Base-by-base conservation (phyloP, 2,113 vertebrate genomes). In the Mionectes macconnelli region DNA sequence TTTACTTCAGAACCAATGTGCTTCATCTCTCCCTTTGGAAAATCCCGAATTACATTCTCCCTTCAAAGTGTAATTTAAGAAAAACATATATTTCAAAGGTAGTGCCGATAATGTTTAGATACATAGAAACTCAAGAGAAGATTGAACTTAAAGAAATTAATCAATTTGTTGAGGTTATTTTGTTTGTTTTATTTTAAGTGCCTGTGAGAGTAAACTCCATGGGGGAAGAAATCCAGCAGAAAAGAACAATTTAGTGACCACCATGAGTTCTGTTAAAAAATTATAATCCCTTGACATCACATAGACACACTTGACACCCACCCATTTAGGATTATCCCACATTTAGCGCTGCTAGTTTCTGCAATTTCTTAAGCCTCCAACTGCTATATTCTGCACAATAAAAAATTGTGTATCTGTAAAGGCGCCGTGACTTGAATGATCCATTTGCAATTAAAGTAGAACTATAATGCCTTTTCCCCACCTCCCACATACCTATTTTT, bases 401-500 rank as follows among this genome's bases (percentile, higher is more conserved):
- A 8, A 60, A 79, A 91, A 53, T 12, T 21, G 21, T 62, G 1
- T 67, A 42, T 91, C 70, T 82, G 14, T 82, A 93, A 80, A 87
- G 25, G 62, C 57, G 15, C 37, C 2, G 9, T 79, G 66, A 84
- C 53, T 87, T 78, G 70, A 93, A 49, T 40, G 67, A 94, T 91
- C 84, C 50, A 47, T 85, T 87, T 5, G n/a, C 83, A 89, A 82
- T 87, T 94, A 42, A 90, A 93, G 67, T 79, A 66, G 76, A 89
- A 87, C 67, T 85, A 59, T 73, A 94, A 85, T 83, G 66, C 63
- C 59, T 87, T 91, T 96, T 59, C 57, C 24, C 70, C 70, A 85
- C 50, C 72, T 91, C 91, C 82, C 72, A 96, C 87, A 47, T 40
- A 35, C 47, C 80, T 83, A 89, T 94, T 96, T 95, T 93, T 88